These are phyloP conservation scores for Alentia gelatinosa DNA, from an alignment of 2,888 invertebrate genomes.

Conservation along the genomic window DNA sequence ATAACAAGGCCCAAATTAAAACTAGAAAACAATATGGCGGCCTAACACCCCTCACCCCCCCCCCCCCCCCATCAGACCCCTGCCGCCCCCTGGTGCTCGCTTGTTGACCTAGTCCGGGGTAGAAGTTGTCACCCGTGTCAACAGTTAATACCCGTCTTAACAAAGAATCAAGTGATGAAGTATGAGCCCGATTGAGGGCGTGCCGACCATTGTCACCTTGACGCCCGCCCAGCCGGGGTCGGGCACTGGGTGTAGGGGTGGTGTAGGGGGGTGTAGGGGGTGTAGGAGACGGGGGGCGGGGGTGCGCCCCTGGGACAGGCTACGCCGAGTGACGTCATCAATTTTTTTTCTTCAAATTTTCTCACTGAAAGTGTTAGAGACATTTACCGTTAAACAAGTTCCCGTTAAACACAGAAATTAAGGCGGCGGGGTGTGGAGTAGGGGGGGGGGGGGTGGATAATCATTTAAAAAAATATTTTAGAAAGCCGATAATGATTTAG, in stretches of 20 bases:
- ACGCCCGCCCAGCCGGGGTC: not conserved
- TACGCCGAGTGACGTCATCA: too few species aligned
- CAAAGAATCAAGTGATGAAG: not conserved
- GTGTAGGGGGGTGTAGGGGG: not conserved
- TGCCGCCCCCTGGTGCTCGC: not conserved
- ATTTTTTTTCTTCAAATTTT: too few species aligned
- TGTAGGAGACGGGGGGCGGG: not conserved
- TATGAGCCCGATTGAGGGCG: not conserved
- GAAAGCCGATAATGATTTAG: too few species aligned
- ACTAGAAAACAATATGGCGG: too few species aligned
- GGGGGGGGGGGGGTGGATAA: not conserved
- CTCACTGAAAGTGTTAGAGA: too few species aligned
- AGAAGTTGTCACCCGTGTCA: not conserved
- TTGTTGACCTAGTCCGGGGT: too few species aligned
- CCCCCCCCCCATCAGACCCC: not conserved
- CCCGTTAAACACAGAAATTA: too few species aligned
- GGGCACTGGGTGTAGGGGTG: not conserved
- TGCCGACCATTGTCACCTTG: not conserved
- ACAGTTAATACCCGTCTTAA: conserved; percentile 1
- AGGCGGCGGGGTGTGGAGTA: not conserved
- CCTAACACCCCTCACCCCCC: not conserved
- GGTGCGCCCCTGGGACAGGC: not conserved
- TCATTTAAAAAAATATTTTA: too few species aligned
- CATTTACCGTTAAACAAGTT: too few species aligned
- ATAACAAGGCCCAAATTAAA: too few species aligned